Evolutionary conservation across 2,797 vertebrate species (phyloP).

Genomic region (Galaxias olidus): DNA sequence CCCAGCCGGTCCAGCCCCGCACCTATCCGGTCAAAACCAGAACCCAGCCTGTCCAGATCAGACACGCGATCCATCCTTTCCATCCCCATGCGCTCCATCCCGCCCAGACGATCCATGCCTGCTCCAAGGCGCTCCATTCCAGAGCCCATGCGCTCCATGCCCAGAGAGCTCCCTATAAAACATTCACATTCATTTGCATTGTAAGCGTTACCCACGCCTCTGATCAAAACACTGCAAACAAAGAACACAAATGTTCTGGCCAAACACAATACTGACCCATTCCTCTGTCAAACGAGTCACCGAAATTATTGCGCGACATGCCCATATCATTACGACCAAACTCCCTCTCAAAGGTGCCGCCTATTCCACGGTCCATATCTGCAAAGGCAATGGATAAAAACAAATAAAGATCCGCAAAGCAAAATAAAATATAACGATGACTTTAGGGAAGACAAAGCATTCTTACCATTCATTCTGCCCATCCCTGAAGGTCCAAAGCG

Average conservation of each 20-base stretch:
- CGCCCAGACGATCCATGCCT: slow-evolving; percentile 80
- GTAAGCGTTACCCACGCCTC: not conserved
- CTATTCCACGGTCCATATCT: slow-evolving; percentile 91
- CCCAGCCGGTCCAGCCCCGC: slow-evolving; percentile 87
- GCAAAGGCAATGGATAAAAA: slow-evolving; percentile 60
- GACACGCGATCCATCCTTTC: slow-evolving; percentile 89
- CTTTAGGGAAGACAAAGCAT: not conserved
- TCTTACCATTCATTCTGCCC: slow-evolving; percentile 91
- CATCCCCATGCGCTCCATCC: slow-evolving; percentile 86
- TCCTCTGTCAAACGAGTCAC: slow-evolving; percentile 89
- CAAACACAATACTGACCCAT: slow-evolving; percentile 77
- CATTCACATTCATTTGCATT: not conserved
- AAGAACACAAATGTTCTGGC: not conserved
- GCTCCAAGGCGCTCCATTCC: slow-evolving; percentile 85
- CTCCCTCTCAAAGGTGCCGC: slow-evolving; percentile 85
- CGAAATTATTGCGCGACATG: slow-evolving; percentile 87
- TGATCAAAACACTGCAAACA: not conserved
- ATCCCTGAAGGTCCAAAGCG: slow-evolving; percentile 91
- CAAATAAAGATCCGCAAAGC: slow-evolving; percentile 34
- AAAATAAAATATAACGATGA: slow-evolving; percentile 11
- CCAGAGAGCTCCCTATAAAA: slow-evolving; percentile 77
- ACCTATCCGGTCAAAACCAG: slow-evolving; percentile 86
- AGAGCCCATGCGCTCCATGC: slow-evolving; percentile 85
- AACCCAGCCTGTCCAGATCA: slow-evolving; percentile 81
- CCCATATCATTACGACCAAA: slow-evolving; percentile 92